These are phyloP conservation scores for Lithosia quadra DNA, from an alignment of 2,888 invertebrate genomes.

Conservation along the genomic window DNA sequence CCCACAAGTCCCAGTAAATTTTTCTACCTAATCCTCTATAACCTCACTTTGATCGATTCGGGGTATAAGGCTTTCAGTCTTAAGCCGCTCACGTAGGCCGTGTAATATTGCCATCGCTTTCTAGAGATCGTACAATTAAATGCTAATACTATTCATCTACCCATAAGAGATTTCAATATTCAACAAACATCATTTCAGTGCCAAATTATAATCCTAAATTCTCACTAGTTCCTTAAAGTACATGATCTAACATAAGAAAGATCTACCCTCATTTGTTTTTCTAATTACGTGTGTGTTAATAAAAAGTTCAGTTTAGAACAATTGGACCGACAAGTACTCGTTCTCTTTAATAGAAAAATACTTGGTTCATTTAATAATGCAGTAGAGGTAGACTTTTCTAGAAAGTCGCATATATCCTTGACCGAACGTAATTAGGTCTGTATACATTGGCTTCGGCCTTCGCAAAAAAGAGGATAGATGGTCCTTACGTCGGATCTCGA, in stretches of 20 bases:
- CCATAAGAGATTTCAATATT: neutral
- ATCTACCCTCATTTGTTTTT: neutral
- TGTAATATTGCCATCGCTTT: constrained; percentile 1
- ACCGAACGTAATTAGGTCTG: neutral
- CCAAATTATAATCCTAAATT: neutral
- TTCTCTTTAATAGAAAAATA: neutral
- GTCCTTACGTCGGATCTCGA: neutral
- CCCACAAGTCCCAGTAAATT: constrained; percentile 45
- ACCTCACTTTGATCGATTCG: neutral
- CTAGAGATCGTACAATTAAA: constrained; percentile 11
- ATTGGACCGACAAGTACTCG: neutral
- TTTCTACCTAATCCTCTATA: constrained; percentile 36
- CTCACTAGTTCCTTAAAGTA: constrained; percentile 6
- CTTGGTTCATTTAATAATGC: neutral
- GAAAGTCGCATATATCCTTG: too few relatives aligned
- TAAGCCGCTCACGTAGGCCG: neutral
- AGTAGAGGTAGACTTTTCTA: neutral
- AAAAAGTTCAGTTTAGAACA: neutral
- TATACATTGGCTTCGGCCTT: neutral
- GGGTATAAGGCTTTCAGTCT: constrained; percentile 18
- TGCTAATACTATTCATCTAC: neutral
- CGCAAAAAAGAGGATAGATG: neutral
- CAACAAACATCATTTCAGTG: neutral
- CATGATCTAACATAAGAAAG: neutral
- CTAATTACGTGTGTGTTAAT: neutral